These are phyloP conservation scores for Micrasema longulum DNA, from an alignment of 1,140 invertebrate species.

Conservation along the genomic window DNA sequence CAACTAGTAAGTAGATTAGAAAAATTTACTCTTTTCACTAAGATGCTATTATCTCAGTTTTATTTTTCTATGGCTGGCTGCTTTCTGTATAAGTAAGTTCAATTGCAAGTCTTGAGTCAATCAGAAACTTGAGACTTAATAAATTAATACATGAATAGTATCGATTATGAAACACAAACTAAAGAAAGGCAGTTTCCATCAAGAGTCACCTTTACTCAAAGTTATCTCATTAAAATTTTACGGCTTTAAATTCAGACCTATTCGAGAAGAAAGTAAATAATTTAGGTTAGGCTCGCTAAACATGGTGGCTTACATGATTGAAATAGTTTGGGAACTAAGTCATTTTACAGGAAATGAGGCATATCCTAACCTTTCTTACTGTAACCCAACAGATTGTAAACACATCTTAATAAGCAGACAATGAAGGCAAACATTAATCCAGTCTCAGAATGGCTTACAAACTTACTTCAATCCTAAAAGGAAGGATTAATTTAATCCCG, in stretches of 20 bases:
- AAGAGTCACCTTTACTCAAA: background rate
- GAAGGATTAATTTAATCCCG: too few relatives aligned
- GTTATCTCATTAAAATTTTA: conserved; percentile 28
- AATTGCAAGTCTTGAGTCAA: too few relatives aligned
- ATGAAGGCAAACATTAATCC: conserved; percentile 25
- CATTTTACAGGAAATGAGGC: conserved; percentile 15
- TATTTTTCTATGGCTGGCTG: too few relatives aligned
- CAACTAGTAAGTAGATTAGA: too few relatives aligned
- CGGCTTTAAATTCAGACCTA: conserved; percentile 11
- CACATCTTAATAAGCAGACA: conserved; percentile 33
- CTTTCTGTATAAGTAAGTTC: too few relatives aligned
- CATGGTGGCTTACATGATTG: conserved; percentile 35
- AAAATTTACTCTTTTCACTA: too few relatives aligned
- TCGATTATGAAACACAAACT: too few relatives aligned
- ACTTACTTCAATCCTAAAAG: too few relatives aligned
- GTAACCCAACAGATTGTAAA: conserved; percentile 12
- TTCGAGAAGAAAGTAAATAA: conserved; percentile 11
- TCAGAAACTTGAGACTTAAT: too few relatives aligned
- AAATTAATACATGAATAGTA: too few relatives aligned
- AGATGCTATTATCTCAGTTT: too few relatives aligned
- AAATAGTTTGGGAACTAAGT: conserved; percentile 28
- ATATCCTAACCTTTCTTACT: background rate
- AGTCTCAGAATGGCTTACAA: background rate
- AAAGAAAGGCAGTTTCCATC: too few relatives aligned
- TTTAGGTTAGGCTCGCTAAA: conserved; percentile 27